Conservation (phyloP, 2,888 invertebrate species). For the Pycnomerus fuliginosus region DNA sequence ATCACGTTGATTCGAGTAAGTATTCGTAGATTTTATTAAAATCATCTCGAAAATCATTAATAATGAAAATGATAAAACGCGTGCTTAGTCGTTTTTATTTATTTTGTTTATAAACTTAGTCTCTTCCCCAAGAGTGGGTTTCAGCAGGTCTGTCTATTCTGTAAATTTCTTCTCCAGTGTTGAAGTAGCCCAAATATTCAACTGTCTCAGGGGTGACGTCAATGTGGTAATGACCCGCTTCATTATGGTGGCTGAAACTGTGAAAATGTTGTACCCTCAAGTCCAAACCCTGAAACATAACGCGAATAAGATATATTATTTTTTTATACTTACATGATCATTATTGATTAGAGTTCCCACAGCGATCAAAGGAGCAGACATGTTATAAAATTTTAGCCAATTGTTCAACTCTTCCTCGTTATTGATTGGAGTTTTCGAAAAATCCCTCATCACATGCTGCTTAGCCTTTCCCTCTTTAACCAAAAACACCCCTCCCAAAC, state of each 20-base stretch:
- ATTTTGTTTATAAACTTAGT: constrained; percentile 55
- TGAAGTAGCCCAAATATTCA: constrained; percentile 89
- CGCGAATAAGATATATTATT: constrained; percentile 21
- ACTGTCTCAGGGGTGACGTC: constrained; percentile 88
- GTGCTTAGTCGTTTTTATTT: neutral
- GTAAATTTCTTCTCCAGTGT: constrained; percentile 69
- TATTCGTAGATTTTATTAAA: no score
- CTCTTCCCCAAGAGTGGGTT: constrained; percentile 72
- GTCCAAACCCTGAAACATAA: constrained; percentile 71
- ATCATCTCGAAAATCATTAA: no score
- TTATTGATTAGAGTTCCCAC: constrained; percentile 84
- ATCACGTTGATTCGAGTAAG: no score
- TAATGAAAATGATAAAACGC: no score
- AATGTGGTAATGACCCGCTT: constrained; percentile 95
- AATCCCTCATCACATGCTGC: constrained; percentile 96
- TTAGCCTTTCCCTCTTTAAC: constrained; percentile 80
- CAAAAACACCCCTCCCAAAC: constrained; percentile 87
- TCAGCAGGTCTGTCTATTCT: constrained; percentile 72
- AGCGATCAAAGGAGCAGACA: constrained; percentile 85
- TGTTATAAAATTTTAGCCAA: constrained; percentile 91
- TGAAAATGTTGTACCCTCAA: constrained; percentile 96
- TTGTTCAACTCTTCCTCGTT: constrained; percentile 72
- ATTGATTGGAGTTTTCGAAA: constrained; percentile 72
- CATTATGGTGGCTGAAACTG: constrained; percentile 78
- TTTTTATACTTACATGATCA: constrained; percentile 53